These are phyloP conservation scores for Papilio polyxenes DNA, from an alignment of 1,140 invertebrate genomes.

Conservation along the genomic window DNA sequence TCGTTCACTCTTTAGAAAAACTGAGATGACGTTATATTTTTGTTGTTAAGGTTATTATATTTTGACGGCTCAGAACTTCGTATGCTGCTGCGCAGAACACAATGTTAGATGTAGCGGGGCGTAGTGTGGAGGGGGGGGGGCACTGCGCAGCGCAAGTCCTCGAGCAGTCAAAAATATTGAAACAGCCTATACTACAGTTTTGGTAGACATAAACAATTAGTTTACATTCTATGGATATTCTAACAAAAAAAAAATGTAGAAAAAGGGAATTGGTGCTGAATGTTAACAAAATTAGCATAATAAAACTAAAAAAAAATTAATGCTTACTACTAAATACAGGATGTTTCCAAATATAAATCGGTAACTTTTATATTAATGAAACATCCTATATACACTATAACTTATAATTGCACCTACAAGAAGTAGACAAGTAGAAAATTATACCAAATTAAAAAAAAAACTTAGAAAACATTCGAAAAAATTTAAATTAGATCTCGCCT, in stretches of 20 bases:
- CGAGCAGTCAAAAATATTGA: too few relatives aligned
- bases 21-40: too few relatives aligned
- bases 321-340: conserved; percentile 20
- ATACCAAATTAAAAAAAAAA: conserved; percentile 13
- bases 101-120: too few relatives aligned
- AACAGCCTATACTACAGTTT: not conserved
- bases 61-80: too few relatives aligned
- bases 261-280: conserved; percentile 15
- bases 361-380: conserved; percentile 4
- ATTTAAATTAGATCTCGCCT: not conserved
- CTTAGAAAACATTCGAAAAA: conserved; percentile 22
- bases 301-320: conserved; percentile 21
- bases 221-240: not conserved
- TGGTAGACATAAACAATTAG: too few relatives aligned
- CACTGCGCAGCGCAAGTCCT: too few relatives aligned
- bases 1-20: not conserved
- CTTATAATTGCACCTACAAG: conserved; percentile 27
- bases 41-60: too few relatives aligned
- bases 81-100: too few relatives aligned
- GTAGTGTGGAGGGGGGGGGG: too few relatives aligned
- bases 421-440: conserved; percentile 14
- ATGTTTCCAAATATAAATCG: conserved; percentile 17
- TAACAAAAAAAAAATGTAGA: not conserved
- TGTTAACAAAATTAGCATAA: conserved; percentile 22
- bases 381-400: not conserved